These are phyloP conservation scores for Gnathonemus echidnorhynchus DNA, from an alignment of 2,113 vertebrate species.

Conservation along the genomic window DNA sequence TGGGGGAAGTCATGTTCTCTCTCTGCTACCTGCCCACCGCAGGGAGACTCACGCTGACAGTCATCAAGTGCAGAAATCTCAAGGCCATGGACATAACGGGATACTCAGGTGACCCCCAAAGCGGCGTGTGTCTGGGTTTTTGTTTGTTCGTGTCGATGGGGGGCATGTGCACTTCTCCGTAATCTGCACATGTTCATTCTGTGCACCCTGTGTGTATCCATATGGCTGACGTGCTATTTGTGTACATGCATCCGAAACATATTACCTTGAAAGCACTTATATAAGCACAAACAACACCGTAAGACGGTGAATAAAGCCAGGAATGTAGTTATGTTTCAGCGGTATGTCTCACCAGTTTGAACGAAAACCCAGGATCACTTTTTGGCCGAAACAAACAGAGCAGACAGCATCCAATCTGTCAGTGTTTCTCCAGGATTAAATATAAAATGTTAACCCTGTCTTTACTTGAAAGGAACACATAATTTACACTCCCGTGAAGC, in stretches of 20 bases:
- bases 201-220: background rate
- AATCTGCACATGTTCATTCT: background rate
- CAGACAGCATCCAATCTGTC: background rate
- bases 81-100: conserved; percentile 99
- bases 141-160: background rate
- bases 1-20: conserved; percentile 99
- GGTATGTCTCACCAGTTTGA: background rate
- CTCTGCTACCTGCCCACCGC: conserved; percentile 97
- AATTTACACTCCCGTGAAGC: background rate
- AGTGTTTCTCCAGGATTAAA: conserved; percentile 5
- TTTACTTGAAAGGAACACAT: background rate
- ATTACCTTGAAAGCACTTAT: background rate
- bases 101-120: conserved; percentile 76
- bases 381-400: background rate
- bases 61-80: conserved; percentile 97
- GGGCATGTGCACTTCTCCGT: background rate
- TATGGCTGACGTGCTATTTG: background rate
- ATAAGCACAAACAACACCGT: background rate
- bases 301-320: background rate
- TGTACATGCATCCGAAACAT: background rate
- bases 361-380: background rate
- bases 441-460: background rate
- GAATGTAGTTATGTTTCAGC: background rate
- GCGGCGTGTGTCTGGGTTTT: background rate
- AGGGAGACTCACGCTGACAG: conserved; percentile 90